Evolutionary conservation across 2,113 vertebrate species (phyloP), one percentile per base, ranked within the genome.

Genomic region (Chaetodon trifascialis): DNA sequence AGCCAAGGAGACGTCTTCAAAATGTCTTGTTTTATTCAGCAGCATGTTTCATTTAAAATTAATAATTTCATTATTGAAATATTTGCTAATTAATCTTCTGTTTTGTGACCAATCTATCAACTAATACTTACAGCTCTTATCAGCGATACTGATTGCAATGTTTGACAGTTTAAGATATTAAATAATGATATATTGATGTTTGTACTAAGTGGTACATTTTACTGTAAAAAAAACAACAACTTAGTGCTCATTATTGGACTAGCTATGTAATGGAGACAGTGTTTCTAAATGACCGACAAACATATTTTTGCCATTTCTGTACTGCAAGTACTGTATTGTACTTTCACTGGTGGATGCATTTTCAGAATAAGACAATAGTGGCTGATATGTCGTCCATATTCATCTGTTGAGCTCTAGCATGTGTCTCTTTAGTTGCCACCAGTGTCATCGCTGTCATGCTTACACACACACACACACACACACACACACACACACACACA

Each of bases 371-470:
- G 19, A 30, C 34, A 63, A 62, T 17, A 62, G 40, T 12, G n/a
- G 23, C 44, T 49, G 44, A 60, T 73, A 36, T 34, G 36, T 42
- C 56, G 21, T 16, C 23, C 46, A 12, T 49, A 63, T 54, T 73
- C 59, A 51, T 69, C 8, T 0, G 52, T 72, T 52, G 10, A 52
- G 36, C 11, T 58, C 25, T 55, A 58, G 14, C 73, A 7, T 73
- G 40, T 8, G 25, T 64, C n/a, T 78, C 36, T 73, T 5, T 30
- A 42, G 69, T 44, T 85, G 59, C 49, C 70, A 62, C 47, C 55
- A 36, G 23, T 52, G 30, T 85, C 46, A 42, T 82, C 38, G 73
- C 58, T 55, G 55, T 75, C 42, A 64, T 34, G 17, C 19, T 3
- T 21, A 67, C n/a, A 73, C 40, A 42, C 38, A 69, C 47, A 52